Evolutionary conservation across 2,113 vertebrate genomes (phyloP).

Genomic region (Colossoma macropomum): DNA sequence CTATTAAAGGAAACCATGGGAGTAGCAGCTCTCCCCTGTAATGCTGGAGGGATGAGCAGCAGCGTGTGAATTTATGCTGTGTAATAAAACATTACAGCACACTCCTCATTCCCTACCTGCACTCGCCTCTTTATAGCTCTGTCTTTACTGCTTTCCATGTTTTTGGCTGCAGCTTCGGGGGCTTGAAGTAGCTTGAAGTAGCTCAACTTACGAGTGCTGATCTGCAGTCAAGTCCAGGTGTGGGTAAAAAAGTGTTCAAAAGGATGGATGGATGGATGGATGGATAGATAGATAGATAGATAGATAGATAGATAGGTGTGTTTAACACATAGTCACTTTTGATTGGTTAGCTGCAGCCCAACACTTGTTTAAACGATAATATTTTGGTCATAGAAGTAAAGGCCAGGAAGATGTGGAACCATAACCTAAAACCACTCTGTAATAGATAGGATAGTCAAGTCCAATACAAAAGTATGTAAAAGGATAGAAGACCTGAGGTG

Average conservation of each 20-base stretch:
- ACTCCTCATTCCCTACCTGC: not conserved
- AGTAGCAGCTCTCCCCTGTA: conserved; percentile 31
- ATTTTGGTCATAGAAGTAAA: too few species aligned
- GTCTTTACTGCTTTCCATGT: not conserved
- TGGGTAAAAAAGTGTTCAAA: not conserved
- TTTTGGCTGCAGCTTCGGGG: not conserved
- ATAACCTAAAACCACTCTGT: too few species aligned
- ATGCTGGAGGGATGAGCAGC: conserved; percentile 9
- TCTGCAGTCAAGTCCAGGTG: not conserved
- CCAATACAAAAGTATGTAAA: too few species aligned
- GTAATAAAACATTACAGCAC: conserved; percentile 27
- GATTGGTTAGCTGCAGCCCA: too few species aligned
- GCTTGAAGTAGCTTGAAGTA: too few species aligned
- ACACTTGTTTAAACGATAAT: too few species aligned
- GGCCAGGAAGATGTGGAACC: too few species aligned
- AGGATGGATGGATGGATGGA: too few species aligned
- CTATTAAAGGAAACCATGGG: conserved; percentile 59
- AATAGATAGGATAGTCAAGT: too few species aligned
- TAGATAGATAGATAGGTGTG: not conserved
- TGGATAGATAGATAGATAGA: not conserved
- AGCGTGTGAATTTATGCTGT: conserved; percentile 29
- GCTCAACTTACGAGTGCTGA: not conserved
- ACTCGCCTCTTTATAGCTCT: not conserved
- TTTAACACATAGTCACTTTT: too few species aligned
- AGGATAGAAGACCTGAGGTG: too few species aligned